Evolutionary conservation across 2,113 vertebrate species (phyloP), one percentile per base, ranked within the genome.

Genomic region (Eolophus roseicapilla): DNA sequence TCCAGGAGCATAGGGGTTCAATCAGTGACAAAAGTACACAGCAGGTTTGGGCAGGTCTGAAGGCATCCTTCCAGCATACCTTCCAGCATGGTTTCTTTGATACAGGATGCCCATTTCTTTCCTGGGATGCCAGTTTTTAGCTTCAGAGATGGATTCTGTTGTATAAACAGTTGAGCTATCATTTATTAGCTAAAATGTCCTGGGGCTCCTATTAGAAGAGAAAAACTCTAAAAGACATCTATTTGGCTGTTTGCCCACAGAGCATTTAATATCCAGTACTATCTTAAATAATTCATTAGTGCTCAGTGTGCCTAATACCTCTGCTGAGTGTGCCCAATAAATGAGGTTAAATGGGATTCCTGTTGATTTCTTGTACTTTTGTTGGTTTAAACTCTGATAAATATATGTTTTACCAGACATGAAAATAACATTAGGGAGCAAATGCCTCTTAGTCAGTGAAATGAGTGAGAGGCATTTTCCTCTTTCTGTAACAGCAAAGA

Each of bases 201-300:
- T 10, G 31, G 39, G n/a, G 28, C 35, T 84, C 8, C 35, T 35
- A 73, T 92, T 91, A 86, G 15, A 76, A 90, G 80, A 75, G 29
- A 67, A 93, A 86, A 89, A 89, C 37, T 70, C 55, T 87, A 77
- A 69, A 90, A 92, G 62, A 43, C 24, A 14, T 88, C 77, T 89
- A 71, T 93, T 86, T 92, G 79, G 77, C 89, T 94, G 86, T 92
- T 96, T 86, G 80, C 85, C 82, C 35, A 92, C 70, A 82, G 83
- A 90, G 64, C 62, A 67, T 95, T 96, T 96, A 91, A 93, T 96
- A 96, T 89, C 94, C 92, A 69, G 64, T 86, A 78, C 24, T 70
- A 81, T 79, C 92, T 96, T 96, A 95, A 97, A 96, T 96, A 97
- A 96, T 96, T 97, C 75, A 96, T 97, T 96, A 96, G 77, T 5